Percentiles rank a stretch among this genome's conserved stretches.
Evolutionary conservation across 1,140 invertebrate genomes (phyloP).

Genomic region (Scaptomyza pallida): DNA sequence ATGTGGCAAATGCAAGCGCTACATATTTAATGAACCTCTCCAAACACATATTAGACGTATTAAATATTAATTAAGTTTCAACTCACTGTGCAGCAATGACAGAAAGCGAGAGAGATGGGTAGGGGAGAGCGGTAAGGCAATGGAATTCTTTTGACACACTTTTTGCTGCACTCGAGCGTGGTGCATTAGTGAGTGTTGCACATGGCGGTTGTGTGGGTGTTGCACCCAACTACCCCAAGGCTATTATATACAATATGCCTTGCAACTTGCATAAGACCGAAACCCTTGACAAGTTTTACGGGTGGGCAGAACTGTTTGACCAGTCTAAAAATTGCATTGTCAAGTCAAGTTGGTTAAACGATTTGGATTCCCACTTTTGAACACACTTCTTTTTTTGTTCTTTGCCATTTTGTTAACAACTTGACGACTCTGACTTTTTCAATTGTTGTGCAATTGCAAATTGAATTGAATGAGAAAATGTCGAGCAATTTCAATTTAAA

Average conservation of each 20-base stretch:
- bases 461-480: conserved; percentile 26
- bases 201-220: background rate
- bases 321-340: conserved; percentile 9
- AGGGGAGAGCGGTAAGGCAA: background rate
- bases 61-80: too few species aligned
- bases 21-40: too few species aligned
- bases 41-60: too few species aligned
- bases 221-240: background rate
- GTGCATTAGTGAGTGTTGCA: conserved; percentile 1
- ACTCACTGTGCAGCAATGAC: background rate
- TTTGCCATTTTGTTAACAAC: conserved; percentile 14
- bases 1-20: too few species aligned
- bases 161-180: conserved; percentile 4
- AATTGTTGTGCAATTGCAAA: conserved; percentile 50
- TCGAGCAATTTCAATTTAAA: conserved; percentile 13
- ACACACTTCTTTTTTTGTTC: conserved; percentile 9
- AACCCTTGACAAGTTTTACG: conserved; percentile 28
- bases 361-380: conserved; percentile 20
- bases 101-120: background rate
- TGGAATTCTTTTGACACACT: conserved; percentile 36
- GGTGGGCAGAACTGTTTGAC: background rate
- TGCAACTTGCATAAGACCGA: conserved; percentile 52
- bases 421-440: conserved; percentile 7
- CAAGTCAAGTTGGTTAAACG: conserved; percentile 16
- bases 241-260: conserved; percentile 6